These are phyloP conservation scores for Dendronephthya gigantea DNA, from an alignment of 64 coral and sea anemone species.

Conservation along the genomic window DNA sequence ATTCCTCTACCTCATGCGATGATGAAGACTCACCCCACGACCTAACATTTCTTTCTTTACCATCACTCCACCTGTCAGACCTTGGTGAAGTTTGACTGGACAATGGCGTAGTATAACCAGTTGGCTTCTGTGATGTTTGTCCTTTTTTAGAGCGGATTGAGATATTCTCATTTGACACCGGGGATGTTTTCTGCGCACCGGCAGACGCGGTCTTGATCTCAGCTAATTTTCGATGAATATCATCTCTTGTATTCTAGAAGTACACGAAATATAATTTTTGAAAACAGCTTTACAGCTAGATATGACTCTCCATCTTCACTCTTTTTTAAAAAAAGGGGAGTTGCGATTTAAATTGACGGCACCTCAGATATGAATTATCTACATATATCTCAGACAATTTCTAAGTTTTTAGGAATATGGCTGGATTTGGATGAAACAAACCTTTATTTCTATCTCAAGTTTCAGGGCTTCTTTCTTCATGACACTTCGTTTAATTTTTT, in stretches of 20 bases:
- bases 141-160: background rate
- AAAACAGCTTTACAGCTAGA: too few relatives aligned
- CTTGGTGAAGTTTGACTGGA: background rate
- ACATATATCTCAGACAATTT: too few relatives aligned
- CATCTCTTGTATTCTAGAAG: background rate
- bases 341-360: too few relatives aligned
- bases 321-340: too few relatives aligned
- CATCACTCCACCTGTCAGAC: background rate
- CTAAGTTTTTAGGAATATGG: too few relatives aligned
- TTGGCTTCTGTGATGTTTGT: background rate
- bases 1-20: background rate
- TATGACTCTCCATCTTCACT: too few relatives aligned
- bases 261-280: background rate
- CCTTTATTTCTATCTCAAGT: background rate
- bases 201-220: background rate
- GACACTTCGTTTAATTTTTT: background rate
- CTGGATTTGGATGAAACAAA: too few relatives aligned
- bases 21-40: background rate
- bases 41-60: too few relatives aligned
- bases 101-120: background rate
- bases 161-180: too few relatives aligned
- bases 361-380: too few relatives aligned
- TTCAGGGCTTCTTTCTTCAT: background rate
- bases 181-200: background rate
- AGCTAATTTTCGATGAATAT: background rate